A percentile compares a stretch with the other conserved stretches of the same genome.
Evolutionary conservation across 2,113 vertebrate genomes (phyloP).

Genomic region (Entelurus aequoreus): DNA sequence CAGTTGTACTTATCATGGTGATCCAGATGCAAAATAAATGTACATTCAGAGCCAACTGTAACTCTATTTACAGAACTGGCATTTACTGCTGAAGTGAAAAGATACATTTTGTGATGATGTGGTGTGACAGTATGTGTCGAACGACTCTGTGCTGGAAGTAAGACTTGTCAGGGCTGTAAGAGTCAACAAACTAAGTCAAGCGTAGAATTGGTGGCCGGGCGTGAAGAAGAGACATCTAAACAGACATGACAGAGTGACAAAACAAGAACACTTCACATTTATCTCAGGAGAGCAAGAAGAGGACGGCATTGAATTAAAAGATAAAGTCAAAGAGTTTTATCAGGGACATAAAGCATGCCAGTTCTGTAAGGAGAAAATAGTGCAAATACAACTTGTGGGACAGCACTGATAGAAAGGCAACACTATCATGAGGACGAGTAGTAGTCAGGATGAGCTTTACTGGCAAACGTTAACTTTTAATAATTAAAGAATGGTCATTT

Average conservation of each 20-base stretch:
- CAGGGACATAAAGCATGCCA: background rate
- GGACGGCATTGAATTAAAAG: background rate
- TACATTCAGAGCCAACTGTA: background rate
- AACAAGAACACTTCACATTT: conserved; percentile 12
- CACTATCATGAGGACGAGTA: background rate
- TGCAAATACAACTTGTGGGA: too few species aligned
- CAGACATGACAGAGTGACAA: conserved; percentile 38
- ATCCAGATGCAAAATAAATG: background rate
- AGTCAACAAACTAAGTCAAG: conserved; percentile 27
- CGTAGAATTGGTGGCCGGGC: background rate
- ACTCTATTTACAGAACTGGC: too few species aligned
- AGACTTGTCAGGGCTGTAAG: conserved; percentile 10
- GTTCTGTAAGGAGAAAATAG: background rate
- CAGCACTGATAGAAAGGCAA: conserved; percentile 9
- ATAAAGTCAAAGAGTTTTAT: background rate
- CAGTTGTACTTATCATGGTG: background rate
- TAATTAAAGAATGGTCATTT: too few species aligned
- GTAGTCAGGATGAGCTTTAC: too few species aligned
- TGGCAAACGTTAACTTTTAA: too few species aligned
- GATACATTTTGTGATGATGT: background rate
- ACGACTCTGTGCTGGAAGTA: conserved; percentile 18
- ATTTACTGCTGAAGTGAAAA: background rate
- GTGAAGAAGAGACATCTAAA: conserved; percentile 15
- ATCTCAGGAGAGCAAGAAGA: conserved; percentile 7
- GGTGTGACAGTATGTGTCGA: conserved; percentile 1